These are phyloP conservation scores for Eupristina koningsbergeri DNA, from an alignment of 1,140 invertebrate genomes.

Conservation along the genomic window DNA sequence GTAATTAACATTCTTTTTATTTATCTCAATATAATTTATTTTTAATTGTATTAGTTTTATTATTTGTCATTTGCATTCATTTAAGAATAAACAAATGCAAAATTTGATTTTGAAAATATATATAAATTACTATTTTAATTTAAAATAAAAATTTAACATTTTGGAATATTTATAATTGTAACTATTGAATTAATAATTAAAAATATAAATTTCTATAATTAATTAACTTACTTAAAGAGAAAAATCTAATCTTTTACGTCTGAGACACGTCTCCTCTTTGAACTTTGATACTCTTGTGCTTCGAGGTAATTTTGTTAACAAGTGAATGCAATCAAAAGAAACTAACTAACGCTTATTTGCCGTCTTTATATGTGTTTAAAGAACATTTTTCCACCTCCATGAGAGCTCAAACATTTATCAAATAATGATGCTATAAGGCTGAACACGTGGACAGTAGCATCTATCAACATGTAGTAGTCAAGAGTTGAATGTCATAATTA, in stretches of 20 bases:
- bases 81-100: too few species aligned
- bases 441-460: slow-evolving; percentile 38
- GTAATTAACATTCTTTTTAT: too few species aligned
- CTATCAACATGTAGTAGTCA: not conserved
- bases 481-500: not conserved
- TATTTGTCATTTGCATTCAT: too few species aligned
- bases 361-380: slow-evolving; percentile 35
- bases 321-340: slow-evolving; percentile 19
- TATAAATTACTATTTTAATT: too few species aligned
- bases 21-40: too few species aligned
- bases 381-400: not conserved
- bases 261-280: not conserved
- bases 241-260: not conserved
- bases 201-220: not conserved
- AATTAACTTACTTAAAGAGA: not conserved
- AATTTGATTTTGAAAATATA: too few species aligned
- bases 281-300: slow-evolving; percentile 14
- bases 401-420: not conserved
- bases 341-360: not conserved
- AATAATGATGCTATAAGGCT: not conserved
- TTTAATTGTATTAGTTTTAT: too few species aligned
- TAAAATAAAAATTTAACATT: too few species aligned
- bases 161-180: not conserved
- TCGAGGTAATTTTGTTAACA: not conserved
- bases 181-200: not conserved